Evolutionary conservation across 2,888 invertebrate species (phyloP).

Genomic region (Agrochola circellaris): DNA sequence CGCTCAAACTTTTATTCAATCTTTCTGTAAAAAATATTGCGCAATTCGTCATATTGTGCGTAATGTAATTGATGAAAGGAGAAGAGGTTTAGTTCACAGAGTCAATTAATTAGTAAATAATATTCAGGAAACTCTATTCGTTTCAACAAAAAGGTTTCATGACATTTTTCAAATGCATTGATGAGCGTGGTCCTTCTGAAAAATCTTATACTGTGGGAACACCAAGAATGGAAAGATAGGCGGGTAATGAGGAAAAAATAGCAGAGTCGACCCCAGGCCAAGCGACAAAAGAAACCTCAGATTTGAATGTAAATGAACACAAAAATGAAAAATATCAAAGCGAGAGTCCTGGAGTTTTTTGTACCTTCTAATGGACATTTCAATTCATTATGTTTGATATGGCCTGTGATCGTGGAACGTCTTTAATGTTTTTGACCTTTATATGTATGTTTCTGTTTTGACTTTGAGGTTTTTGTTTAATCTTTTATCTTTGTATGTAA

Average conservation of each 20-base stretch:
- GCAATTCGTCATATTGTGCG: no score
- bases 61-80: no score
- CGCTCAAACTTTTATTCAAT: no score
- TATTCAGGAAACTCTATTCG: no score
- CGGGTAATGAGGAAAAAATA: conserved; percentile 62
- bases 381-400: conserved; percentile 59
- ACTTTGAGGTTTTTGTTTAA: neutral
- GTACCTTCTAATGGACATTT: conserved; percentile 49
- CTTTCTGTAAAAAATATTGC: no score
- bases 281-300: conserved; percentile 61
- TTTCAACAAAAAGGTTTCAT: no score
- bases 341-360: conserved; percentile 34
- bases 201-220: neutral
- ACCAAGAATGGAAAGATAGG: conserved; percentile 54
- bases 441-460: conserved; percentile 17
- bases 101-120: no score
- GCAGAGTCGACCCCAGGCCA: conserved; percentile 47
- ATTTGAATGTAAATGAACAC: conserved; percentile 69
- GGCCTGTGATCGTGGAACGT: conserved; percentile 33
- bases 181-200: no score
- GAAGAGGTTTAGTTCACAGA: no score
- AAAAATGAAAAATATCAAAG: conserved; percentile 67
- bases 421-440: conserved; percentile 40
- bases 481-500: conserved; percentile 15
- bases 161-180: no score